Evolutionary conservation across 2,888 invertebrate genomes (phyloP).

Genomic region (Amphipyra tragopoginis): DNA sequence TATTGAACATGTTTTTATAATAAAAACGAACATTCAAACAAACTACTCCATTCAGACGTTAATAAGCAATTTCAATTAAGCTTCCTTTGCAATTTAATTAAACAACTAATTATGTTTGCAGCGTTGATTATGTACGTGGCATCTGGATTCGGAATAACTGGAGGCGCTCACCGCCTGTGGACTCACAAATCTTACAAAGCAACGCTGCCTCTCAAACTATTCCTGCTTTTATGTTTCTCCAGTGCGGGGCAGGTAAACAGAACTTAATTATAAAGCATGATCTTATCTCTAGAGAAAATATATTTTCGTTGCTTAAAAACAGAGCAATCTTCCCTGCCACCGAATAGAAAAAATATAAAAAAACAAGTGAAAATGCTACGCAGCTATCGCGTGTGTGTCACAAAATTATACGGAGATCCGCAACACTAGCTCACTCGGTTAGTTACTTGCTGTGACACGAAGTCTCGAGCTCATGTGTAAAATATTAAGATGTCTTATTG

Average conservation of each 20-base stretch:
- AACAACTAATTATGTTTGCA: slow-evolving; percentile 70
- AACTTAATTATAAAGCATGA: slow-evolving; percentile 15
- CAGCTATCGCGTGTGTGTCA: too few species aligned
- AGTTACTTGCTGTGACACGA: too few species aligned
- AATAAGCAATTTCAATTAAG: slow-evolving; percentile 26
- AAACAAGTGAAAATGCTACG: too few species aligned
- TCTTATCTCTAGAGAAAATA: slow-evolving; percentile 5
- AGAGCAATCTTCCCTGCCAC: too few species aligned
- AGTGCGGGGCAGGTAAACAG: slow-evolving; percentile 91
- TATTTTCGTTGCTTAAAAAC: too few species aligned
- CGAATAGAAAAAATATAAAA: too few species aligned
- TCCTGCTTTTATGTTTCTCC: slow-evolving; percentile 91
- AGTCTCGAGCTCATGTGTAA: too few species aligned
- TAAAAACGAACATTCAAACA: too few species aligned
- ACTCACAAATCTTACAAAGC: slow-evolving; percentile 93
- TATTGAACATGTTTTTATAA: too few species aligned
- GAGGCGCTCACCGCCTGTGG: slow-evolving; percentile 93
- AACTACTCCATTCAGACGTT: neutral
- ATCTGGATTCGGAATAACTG: slow-evolving; percentile 92
- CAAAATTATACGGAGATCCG: too few species aligned
- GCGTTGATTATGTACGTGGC: slow-evolving; percentile 90
- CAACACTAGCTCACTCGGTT: too few species aligned
- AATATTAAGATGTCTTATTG: too few species aligned
- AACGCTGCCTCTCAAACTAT: slow-evolving; percentile 89
- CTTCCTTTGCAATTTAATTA: slow-evolving; percentile 35